Conservation (phyloP, 2,113 vertebrate genomes). For the Aegotheles bennettii region DNA sequence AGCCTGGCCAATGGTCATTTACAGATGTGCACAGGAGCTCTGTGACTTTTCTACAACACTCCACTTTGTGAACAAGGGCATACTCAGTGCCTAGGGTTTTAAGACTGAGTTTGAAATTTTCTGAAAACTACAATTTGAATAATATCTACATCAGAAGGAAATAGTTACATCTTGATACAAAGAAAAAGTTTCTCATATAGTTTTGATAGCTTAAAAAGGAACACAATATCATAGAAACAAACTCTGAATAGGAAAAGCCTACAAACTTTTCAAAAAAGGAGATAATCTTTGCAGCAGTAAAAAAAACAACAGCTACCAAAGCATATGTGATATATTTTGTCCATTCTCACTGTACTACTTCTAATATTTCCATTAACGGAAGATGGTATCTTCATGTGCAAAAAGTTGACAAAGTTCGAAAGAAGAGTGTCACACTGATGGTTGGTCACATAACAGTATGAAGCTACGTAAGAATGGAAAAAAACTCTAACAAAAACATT, state of each 20-base stretch:
- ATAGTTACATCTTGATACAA: background rate
- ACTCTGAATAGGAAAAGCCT: background rate
- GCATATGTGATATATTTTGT: background rate
- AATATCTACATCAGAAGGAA: background rate
- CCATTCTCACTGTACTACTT: background rate
- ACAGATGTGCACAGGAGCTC: background rate
- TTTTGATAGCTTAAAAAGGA: background rate
- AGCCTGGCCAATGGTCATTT: background rate
- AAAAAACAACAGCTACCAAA: background rate
- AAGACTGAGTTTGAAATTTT: background rate
- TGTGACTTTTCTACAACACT: background rate
- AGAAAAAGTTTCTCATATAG: background rate
- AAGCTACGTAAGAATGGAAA: background rate
- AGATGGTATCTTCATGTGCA: fast-evolving
- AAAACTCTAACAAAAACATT: background rate
- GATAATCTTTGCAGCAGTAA: background rate
- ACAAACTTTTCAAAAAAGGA: background rate
- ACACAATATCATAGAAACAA: background rate
- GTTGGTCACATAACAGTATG: background rate
- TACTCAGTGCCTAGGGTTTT: background rate
- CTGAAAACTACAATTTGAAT: background rate
- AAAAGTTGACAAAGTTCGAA: background rate
- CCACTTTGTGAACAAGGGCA: background rate
- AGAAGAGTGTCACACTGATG: background rate
- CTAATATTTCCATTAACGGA: background rate